A percentile compares a stretch with the other conserved stretches of the same genome.
Evolutionary conservation across 2,888 invertebrate species (phyloP).

Genomic region (Microplitis deprimator): DNA sequence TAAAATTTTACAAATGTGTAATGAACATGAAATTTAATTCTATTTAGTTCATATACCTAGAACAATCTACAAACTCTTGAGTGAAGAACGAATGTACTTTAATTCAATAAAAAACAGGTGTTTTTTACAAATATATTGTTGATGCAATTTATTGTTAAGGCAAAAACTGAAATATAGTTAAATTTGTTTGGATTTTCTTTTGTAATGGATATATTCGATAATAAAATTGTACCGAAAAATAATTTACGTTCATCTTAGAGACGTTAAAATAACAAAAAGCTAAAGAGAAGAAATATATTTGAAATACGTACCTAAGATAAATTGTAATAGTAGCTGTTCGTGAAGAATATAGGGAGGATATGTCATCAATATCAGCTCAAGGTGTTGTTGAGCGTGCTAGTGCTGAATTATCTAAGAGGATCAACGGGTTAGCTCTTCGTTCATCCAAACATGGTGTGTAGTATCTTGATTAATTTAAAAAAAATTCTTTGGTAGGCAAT

Average conservation of each 20-base stretch:
- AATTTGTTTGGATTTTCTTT: background rate
- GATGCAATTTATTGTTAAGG: background rate
- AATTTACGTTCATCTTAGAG: background rate
- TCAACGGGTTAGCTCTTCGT: conserved; percentile 85
- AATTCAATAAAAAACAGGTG: background rate
- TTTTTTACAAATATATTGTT: background rate
- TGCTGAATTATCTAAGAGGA: conserved; percentile 90
- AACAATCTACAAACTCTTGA: background rate
- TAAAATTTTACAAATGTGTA: background rate
- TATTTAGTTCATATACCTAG: background rate
- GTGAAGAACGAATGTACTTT: background rate
- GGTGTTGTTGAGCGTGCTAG: conserved; percentile 93
- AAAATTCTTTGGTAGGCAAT: no score
- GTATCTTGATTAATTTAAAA: background rate
- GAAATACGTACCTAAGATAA: background rate
- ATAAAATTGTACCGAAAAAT: conserved; percentile 10
- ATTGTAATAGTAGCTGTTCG: background rate
- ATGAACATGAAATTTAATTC: background rate
- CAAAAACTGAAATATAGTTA: background rate
- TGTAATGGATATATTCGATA: background rate
- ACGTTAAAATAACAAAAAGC: background rate
- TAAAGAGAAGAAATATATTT: conserved; percentile 16
- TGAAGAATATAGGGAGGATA: conserved; percentile 62
- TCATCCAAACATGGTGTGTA: conserved; percentile 73
- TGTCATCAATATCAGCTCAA: conserved; percentile 90